Base-by-base conservation (phyloP, 92 coral and sea anemone species). In the Parazoanthus atlanticus region DNA sequence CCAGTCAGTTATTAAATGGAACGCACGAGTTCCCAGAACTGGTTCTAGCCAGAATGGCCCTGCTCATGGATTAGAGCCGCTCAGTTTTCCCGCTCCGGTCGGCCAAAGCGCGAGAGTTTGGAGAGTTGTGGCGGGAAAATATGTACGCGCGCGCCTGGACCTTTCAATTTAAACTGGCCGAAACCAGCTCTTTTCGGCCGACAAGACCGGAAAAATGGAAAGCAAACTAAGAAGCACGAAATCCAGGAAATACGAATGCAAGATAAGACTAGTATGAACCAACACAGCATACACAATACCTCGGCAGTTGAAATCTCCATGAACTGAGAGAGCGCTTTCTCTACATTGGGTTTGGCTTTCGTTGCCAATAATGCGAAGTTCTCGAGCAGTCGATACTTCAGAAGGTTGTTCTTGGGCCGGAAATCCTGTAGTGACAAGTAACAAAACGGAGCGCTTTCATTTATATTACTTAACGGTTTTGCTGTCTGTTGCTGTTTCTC, bases 221-320 rank as follows among this genome's bases (percentile, higher is more conserved):
- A 1, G 38, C 38, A 3, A 34, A 1, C 38, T 34, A 34, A 3
- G 41, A 33, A 38, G 40, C 58, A 36, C 6, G 23, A 32, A 69
- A 25, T 56, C 72, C 19, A 49, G 21, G 1, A 26, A 2, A 11
- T 43, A 13, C 61, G 17, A 9, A 11, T 2, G 23, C 5, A n/a
- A 47, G 25, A 32, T 26, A 29, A 8, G 19, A 78, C 34, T 8
- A 29, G n/a, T 33, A 21, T 21, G 11, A 47, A 31, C n/a, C n/a
- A n/a, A n/a, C 28, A 71, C 6, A 10, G 52, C 52, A 15, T 33
- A 34, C 46, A 1, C 61, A 75, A 16, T 81, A 97, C 99, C 99
- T 97, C 99, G 28, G 93, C 79, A 6, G 99, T 97, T 11, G 97
- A 98, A 73, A 97, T 95, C 88, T 95, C 98, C 99, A 97, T 97